Evolutionary conservation across 30 jellyfish, hydroid and myxozoan species (phyloP).

Genomic region (Mastigias papua): DNA sequence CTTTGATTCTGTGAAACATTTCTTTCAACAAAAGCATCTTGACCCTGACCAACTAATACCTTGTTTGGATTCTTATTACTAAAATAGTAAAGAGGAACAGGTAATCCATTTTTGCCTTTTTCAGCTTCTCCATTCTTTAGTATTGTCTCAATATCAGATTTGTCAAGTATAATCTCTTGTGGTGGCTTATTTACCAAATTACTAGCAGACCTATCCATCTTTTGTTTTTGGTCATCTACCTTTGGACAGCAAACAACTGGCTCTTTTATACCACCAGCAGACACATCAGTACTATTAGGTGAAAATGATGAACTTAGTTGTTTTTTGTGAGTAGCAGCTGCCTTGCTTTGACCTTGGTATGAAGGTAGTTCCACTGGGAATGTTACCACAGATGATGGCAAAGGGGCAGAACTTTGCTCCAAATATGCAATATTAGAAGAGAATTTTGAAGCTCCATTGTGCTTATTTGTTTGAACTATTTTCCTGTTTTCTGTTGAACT

Average conservation of each 20-base stretch:
- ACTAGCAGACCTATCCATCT: not conserved
- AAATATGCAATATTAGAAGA: not conserved
- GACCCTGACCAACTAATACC: not conserved
- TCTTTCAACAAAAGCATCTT: not conserved
- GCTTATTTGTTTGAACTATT: not conserved
- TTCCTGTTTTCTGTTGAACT: not conserved
- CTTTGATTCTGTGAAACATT: not conserved
- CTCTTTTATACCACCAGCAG: not conserved
- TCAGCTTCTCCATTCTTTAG: not conserved
- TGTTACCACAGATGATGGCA: not conserved
- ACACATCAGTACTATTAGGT: not conserved
- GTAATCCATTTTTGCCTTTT: constrained; percentile 6
- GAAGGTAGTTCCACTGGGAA: not conserved
- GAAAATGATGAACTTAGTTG: not conserved
- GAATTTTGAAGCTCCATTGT: not conserved
- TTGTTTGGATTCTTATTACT: constrained; percentile 12
- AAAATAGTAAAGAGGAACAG: constrained; percentile 47
- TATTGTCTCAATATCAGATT: not conserved
- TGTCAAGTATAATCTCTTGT: not conserved
- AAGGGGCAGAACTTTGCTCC: not conserved
- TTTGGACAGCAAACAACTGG: not conserved
- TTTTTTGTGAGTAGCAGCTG: not conserved
- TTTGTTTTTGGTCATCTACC: not conserved
- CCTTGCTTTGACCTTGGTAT: not conserved
- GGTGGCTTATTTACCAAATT: not conserved